Evolutionary conservation across 2,797 vertebrate species (phyloP), one percentile per base, ranked within the genome.

Genomic region (Acipenser ruthenus): DNA sequence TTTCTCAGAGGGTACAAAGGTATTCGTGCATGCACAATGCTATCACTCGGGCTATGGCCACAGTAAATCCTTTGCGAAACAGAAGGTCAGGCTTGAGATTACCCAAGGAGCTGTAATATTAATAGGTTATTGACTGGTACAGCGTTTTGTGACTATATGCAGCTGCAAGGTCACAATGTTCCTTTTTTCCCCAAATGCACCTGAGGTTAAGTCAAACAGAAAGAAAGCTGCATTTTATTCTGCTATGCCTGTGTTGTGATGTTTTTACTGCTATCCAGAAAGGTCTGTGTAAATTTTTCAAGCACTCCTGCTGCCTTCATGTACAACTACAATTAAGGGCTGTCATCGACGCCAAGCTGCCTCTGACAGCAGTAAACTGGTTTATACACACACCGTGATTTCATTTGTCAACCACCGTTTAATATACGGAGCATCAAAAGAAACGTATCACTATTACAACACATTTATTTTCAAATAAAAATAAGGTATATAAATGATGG

Each of bases 61-160:
- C 49, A 52, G n/a, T 65, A 60, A 68, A n/a, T 7, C 55, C 52
- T 67, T 37, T 0, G 0, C 13, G 60, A 23, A 73, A 72, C 65
- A 1, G 62, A 65, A 66, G 50, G 60, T 49, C 71, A 76, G 69
- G 68, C 58, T 72, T 65, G 49, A 70, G 52, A 75, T 49, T 62
- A 0, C 47, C 7, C 23, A 60, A 70, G 66, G 47, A 61, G 51
- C 67, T 72, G 52, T 58, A 64, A 67, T 53, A 73, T 65, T 60
- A 79, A 65, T 64, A 72, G 49, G 23, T 63, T 77, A 77, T 64
- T 70, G 73, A 78, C 49, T 48, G 49, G 56, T 5, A 59, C 5
- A 0, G 0, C 67, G 49, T 51, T 67, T 64, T 60, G 1, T 0
- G 0, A 77, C 8, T 60, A 9, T 18, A 66, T 52, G 15, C n/a